phyloP scores from a whole-genome alignment of 1,140 invertebrate species.

The Macrostomum lignano region DNA sequence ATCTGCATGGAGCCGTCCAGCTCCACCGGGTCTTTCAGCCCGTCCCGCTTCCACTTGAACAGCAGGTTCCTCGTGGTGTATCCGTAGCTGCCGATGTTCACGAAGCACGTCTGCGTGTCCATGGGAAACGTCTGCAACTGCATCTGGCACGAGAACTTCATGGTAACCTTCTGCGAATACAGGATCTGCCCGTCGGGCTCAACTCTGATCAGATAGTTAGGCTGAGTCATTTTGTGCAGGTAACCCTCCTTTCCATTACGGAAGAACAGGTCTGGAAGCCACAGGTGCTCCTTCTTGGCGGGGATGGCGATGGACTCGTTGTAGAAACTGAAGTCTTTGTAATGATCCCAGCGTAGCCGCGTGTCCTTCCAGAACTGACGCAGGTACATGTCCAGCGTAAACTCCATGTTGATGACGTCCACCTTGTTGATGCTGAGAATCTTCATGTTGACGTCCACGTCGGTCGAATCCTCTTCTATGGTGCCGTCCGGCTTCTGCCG shows the following conservation, averaged over 20 bases:
- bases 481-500: too few relatives aligned
- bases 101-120: constrained; percentile 9
- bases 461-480: background rate
- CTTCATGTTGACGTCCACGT: constrained; percentile 5
- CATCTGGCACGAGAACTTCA: constrained; percentile 8
- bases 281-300: constrained; percentile 25
- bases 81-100: constrained; percentile 8
- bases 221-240: constrained; percentile 26
- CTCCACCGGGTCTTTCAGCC: constrained; percentile 6
- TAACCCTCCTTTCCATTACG: constrained; percentile 36
- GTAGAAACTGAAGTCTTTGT: constrained; percentile 38
- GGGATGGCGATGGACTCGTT: constrained; percentile 1
- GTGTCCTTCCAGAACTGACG: constrained; percentile 6
- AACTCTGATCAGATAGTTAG: constrained; percentile 38
- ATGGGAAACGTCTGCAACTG: constrained; percentile 8
- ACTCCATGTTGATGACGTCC: constrained; percentile 2
- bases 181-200: constrained; percentile 35
- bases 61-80: constrained; percentile 6
- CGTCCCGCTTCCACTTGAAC: constrained; percentile 3
- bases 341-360: constrained; percentile 2
- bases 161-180: constrained; percentile 20
- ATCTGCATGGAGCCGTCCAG: constrained; percentile 4
- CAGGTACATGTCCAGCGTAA: constrained; percentile 5
- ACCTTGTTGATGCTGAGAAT: constrained; percentile 1
- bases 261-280: constrained; percentile 38